Evolutionary conservation across 2,888 invertebrate species (phyloP).

Genomic region (Epinotia nisella): DNA sequence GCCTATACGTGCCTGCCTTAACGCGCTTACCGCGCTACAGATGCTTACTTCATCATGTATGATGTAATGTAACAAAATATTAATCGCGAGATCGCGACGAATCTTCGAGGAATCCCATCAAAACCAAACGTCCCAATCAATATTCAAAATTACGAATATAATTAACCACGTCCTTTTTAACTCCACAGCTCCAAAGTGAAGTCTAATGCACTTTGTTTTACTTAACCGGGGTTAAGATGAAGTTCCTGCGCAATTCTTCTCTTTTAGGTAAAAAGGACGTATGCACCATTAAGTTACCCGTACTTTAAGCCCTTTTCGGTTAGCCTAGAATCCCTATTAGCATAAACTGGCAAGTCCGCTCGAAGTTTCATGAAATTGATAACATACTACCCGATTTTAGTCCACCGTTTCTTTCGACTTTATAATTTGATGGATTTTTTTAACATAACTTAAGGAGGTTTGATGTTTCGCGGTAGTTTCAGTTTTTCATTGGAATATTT

Average conservation of each 20-base stretch:
- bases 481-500: constrained; percentile 12
- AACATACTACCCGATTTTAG: constrained; percentile 41
- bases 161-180: constrained; percentile 21
- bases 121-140: neutral
- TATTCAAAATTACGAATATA: constrained; percentile 17
- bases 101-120: neutral
- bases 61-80: neutral
- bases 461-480: constrained; percentile 24
- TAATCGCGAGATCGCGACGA: neutral
- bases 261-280: neutral
- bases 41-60: too few relatives aligned
- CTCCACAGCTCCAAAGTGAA: constrained; percentile 20
- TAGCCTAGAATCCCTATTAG: constrained; percentile 21
- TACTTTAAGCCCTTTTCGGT: neutral
- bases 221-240: constrained; percentile 24
- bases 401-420: constrained; percentile 32
- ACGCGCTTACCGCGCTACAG: too few relatives aligned
- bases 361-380: constrained; percentile 43
- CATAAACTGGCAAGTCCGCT: constrained; percentile 29
- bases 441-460: constrained; percentile 30
- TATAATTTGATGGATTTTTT: constrained; percentile 40
- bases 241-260: constrained; percentile 3
- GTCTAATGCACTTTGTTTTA: constrained; percentile 40
- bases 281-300: neutral
- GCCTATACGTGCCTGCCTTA: too few relatives aligned